phyloP scores from a whole-genome alignment of 2,113 vertebrate species.

The Antennarius striatus region DNA sequence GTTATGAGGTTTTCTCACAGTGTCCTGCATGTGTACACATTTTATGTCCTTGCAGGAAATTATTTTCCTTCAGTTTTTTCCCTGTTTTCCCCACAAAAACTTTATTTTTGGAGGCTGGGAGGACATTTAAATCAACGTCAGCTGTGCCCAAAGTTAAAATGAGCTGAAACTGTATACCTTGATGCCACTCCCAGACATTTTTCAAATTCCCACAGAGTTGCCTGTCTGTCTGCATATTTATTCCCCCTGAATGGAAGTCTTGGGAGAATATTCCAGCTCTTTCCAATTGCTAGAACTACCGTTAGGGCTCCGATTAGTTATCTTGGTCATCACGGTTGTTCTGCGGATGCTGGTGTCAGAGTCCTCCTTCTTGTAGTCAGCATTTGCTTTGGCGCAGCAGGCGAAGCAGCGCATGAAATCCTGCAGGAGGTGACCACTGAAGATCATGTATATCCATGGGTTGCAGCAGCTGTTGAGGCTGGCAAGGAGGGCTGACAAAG shows the following conservation, averaged over 20 bases:
- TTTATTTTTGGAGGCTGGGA: not conserved
- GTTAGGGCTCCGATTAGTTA: conserved; percentile 85
- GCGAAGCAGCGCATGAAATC: conserved; percentile 88
- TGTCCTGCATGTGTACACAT: too few relatives aligned
- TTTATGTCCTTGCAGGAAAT: too few relatives aligned
- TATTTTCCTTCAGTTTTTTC: not conserved
- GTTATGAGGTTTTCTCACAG: too few relatives aligned
- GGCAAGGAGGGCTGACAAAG: conserved; percentile 90
- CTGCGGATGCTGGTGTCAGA: conserved; percentile 88
- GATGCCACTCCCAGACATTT: conserved; percentile 8
- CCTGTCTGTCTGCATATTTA: conserved; percentile 56
- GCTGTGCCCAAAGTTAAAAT: conserved; percentile 1
- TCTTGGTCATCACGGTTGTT: conserved; percentile 84
- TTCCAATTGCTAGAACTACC: conserved; percentile 83
- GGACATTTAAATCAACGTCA: not conserved
- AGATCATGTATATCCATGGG: conserved; percentile 99
- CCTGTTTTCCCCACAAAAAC: not conserved
- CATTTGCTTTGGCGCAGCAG: conserved; percentile 79
- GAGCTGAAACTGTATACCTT: conserved; percentile 9
- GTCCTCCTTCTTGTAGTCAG: conserved; percentile 85
- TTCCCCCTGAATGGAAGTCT: conserved; percentile 77
- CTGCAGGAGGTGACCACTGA: conserved; percentile 94
- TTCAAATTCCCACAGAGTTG: conserved; percentile 3
- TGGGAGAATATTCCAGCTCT: conserved; percentile 79
- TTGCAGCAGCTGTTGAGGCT: conserved; percentile 98